A percentile compares a stretch with the other conserved stretches of the same genome.
Conservation (phyloP, 2,888 invertebrate species). For the Sepiola atlantica region DNA sequence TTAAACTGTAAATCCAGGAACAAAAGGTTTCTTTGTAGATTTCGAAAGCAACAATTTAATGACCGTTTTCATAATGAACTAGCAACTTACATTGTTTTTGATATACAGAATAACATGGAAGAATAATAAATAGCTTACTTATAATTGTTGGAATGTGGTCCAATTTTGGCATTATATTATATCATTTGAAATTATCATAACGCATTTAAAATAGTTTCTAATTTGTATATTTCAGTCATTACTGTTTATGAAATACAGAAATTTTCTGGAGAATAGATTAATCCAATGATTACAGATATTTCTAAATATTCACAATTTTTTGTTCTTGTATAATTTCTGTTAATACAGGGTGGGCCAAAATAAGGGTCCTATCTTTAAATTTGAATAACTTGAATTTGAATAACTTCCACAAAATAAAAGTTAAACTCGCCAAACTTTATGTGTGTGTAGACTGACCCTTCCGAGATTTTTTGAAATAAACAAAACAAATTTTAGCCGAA, state of each 20-base stretch:
- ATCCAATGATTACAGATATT: background rate
- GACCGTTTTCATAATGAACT: background rate
- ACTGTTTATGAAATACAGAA: background rate
- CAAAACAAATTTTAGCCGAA: too few species aligned
- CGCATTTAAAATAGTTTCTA: background rate
- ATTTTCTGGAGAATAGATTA: background rate
- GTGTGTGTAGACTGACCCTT: too few species aligned
- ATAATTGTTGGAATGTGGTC: background rate
- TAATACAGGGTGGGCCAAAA: too few species aligned
- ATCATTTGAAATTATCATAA: background rate
- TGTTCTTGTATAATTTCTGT: background rate
- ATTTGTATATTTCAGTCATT: background rate
- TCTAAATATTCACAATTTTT: background rate
- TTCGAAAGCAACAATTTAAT: background rate
- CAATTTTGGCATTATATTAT: background rate
- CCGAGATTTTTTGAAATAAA: too few species aligned
- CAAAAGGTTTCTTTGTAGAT: background rate
- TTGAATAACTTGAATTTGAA: too few species aligned
- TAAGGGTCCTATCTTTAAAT: too few species aligned
- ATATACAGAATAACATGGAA: background rate
- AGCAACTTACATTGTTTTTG: background rate
- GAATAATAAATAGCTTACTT: background rate
- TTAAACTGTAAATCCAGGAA: too few species aligned
- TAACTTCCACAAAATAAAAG: too few species aligned
- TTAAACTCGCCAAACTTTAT: too few species aligned